A percentile compares a stretch with the other conserved stretches of the same genome.
These are phyloP conservation scores for Cygnus atratus DNA, from an alignment of 2,113 vertebrate species.

Conservation along the genomic window DNA sequence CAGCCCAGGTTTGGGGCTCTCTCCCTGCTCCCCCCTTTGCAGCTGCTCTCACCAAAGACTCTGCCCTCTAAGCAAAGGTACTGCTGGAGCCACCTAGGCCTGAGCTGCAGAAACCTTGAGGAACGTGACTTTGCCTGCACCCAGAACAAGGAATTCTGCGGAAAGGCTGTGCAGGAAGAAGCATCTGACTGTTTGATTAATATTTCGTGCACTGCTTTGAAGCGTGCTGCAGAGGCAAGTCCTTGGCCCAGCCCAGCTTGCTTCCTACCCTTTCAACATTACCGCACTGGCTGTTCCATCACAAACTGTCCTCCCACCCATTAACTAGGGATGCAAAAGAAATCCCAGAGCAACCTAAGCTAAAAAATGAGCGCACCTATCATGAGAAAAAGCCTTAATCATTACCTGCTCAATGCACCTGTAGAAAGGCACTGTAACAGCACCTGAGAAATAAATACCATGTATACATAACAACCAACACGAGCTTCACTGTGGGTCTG, in stretches of 20 bases:
- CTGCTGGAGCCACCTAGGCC: not conserved
- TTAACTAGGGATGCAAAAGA: constrained; percentile 15
- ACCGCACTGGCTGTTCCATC: not conserved
- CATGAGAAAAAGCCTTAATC: not conserved
- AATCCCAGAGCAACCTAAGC: not conserved
- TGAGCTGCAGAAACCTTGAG: not conserved
- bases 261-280: constrained; percentile 6
- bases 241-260: constrained; percentile 50
- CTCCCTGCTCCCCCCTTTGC: not conserved
- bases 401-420: not conserved
- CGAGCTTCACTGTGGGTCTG: not conserved
- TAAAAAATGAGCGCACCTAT: not conserved
- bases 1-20: not conserved
- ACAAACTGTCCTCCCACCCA: constrained; percentile 8
- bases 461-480: rapidly evolving
- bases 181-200: constrained; percentile 41
- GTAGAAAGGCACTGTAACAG: not conserved
- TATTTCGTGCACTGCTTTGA: constrained; percentile 17
- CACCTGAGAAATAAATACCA: not conserved
- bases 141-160: not conserved
- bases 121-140: not conserved
- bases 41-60: not conserved
- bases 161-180: constrained; percentile 12
- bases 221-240: not conserved
- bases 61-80: not conserved